Base-by-base conservation (phyloP, 2,888 invertebrate genomes). In the Ophion ellenae region DNA sequence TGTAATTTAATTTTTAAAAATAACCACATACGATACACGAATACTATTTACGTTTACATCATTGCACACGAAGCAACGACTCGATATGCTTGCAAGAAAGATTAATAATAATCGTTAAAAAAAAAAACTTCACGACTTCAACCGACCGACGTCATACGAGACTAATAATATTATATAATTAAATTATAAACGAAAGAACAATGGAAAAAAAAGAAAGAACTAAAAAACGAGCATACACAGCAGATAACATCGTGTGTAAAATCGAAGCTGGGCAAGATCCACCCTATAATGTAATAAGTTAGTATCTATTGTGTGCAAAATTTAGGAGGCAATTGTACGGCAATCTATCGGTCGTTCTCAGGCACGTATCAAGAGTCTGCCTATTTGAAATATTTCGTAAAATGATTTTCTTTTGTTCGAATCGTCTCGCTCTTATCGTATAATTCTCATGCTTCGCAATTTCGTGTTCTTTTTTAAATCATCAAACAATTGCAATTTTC, bases 271-370 rank as follows among this genome's bases (percentile, higher is more conserved):
- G 85, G 84, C 86, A 86, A 87, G 82, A 88, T 86, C 63, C 83
- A 87, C 87, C 86, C 86, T 82, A 81, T 88, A 86, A 87, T 88
- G 79, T 87, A 89, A 89, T 83, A 87, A 85, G 83, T 86, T 89
- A 90, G 70, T 81, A 76, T 88, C 80, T 88, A 82, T 87, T 88
- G 86, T 89, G 87, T 86, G 88, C 78, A 73, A 81, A 77, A 53
- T 66, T 80, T 84, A 81, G 61, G 71, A 83, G 87, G 87, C 87
- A 87, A 88, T 87, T 77, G 76, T 78, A 83, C 70, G 86, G 71
- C 78, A 76, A 83, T 85, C 80, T 87, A 77, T 85, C 83, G 78
- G 86, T 84, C 77, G 86, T 88, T 88, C 88, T 88, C 87, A 84
- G 61, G 53, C 69, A 74, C 66, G 81, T 70, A 71, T 79, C 73